phyloP scores from a whole-genome alignment of 1,140 invertebrate genomes.

The Proctacanthus coquilletti region DNA sequence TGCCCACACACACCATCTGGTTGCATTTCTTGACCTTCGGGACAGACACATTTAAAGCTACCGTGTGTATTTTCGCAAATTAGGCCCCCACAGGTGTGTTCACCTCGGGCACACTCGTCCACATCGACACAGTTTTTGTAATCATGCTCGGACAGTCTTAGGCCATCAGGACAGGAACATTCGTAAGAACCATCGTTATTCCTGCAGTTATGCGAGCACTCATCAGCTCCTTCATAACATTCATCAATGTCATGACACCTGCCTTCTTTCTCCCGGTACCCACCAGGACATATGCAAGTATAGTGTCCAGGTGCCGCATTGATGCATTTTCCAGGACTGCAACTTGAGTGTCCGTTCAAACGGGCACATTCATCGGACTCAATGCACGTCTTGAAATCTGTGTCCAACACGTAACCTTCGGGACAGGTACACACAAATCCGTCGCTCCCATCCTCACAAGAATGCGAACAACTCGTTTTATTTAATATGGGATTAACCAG shows the following conservation, averaged over 20 bases:
- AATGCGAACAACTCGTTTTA: constrained; percentile 33
- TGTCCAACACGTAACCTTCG: constrained; percentile 32
- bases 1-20: constrained; percentile 10
- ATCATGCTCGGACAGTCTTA: constrained; percentile 37
- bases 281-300: constrained; percentile 32
- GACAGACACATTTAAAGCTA: constrained; percentile 67
- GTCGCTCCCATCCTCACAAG: constrained; percentile 37
- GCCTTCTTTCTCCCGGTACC: constrained; percentile 24
- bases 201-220: constrained; percentile 61
- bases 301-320: constrained; percentile 37
- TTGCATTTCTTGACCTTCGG: constrained; percentile 30
- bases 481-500: constrained; percentile 26
- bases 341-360: constrained; percentile 14
- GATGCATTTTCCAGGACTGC: constrained; percentile 33
- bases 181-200: constrained; percentile 72
- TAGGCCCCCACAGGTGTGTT: constrained; percentile 45
- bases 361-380: constrained; percentile 38
- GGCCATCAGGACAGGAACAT: constrained; percentile 66
- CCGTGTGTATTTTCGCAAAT: constrained; percentile 55
- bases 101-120: constrained; percentile 55
- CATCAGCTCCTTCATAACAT: constrained; percentile 55
- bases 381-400: constrained; percentile 33
- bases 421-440: constrained; percentile 30
- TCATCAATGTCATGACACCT: constrained; percentile 50
- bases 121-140: constrained; percentile 44